A percentile compares a stretch with the other conserved stretches of the same genome.
phyloP scores from a whole-genome alignment of 1,140 invertebrate species.

The Trichonephila clavata region DNA sequence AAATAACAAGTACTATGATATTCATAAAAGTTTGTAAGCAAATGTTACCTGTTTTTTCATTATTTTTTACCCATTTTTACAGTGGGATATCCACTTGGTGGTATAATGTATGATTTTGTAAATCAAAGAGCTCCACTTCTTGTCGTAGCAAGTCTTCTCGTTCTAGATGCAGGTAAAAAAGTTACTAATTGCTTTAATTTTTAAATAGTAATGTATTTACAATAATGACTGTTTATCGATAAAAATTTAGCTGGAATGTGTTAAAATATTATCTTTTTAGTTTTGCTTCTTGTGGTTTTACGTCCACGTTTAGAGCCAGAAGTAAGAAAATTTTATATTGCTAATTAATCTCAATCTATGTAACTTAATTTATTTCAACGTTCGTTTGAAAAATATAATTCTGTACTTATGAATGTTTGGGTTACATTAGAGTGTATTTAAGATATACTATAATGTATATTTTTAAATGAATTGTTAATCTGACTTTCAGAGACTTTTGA shows the following conservation, averaged over 20 bases:
- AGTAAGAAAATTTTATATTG: slow-evolving; percentile 38
- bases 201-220: background rate
- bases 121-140: slow-evolving; percentile 89
- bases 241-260: background rate
- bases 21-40: no score
- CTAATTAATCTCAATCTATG: background rate
- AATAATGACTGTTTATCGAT: background rate
- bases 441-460: background rate
- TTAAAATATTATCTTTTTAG: slow-evolving; percentile 82
- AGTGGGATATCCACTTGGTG: slow-evolving; percentile 89
- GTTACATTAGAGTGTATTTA: no score
- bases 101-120: slow-evolving; percentile 88
- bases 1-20: no score
- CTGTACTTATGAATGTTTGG: no score
- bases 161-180: slow-evolving; percentile 81
- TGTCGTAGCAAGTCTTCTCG: slow-evolving; percentile 85
- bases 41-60: background rate
- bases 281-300: slow-evolving; percentile 83
- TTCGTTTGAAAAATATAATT: no score
- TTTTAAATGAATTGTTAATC: background rate
- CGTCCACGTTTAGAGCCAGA: slow-evolving; percentile 83
- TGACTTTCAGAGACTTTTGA: slow-evolving; percentile 56
- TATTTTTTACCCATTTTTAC: slow-evolving; percentile 23
- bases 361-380: no score
- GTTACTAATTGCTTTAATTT: background rate